These are phyloP conservation scores for Cotesia glomerata DNA, from an alignment of 1,140 invertebrate species.

Conservation along the genomic window DNA sequence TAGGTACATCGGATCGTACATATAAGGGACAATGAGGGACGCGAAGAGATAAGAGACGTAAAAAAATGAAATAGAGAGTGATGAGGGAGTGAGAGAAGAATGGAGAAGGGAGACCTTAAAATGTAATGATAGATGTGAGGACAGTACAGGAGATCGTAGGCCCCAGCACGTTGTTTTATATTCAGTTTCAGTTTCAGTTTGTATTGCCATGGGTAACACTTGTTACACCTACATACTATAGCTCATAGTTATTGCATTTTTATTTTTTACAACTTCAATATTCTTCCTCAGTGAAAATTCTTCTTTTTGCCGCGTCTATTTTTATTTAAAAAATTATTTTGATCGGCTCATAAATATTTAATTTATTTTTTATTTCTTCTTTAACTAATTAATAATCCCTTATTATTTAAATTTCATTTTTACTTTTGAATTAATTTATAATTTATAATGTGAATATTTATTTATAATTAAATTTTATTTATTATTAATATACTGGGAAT, in stretches of 20 bases:
- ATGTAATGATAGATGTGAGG: constrained; percentile 60
- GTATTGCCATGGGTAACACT: constrained; percentile 52
- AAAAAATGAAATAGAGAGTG: constrained; percentile 24
- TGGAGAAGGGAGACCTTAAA: constrained; percentile 43
- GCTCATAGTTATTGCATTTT: not conserved
- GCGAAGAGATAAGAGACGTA: constrained; percentile 23
- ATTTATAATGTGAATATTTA: too few relatives aligned
- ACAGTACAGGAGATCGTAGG: constrained; percentile 55
- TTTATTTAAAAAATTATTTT: too few relatives aligned
- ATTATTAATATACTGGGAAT: not conserved
- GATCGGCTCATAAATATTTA: too few relatives aligned
- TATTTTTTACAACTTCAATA: constrained; percentile 2
- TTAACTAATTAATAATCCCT: too few relatives aligned
- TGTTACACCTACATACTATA: constrained; percentile 43
- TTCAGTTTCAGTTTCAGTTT: constrained; percentile 42
- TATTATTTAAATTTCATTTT: too few relatives aligned
- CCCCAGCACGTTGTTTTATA: constrained; percentile 56
- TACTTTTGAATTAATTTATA: too few relatives aligned
- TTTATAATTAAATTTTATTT: not conserved
- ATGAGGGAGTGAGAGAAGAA: constrained; percentile 21
- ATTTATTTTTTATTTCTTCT: too few relatives aligned
- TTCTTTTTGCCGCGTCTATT: too few relatives aligned
- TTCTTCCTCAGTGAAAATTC: not conserved
- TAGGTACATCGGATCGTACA: constrained; percentile 20
- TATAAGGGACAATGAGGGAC: constrained; percentile 34